Conservation (phyloP, 2,888 invertebrate genomes). For the Cosmia pyralina region DNA sequence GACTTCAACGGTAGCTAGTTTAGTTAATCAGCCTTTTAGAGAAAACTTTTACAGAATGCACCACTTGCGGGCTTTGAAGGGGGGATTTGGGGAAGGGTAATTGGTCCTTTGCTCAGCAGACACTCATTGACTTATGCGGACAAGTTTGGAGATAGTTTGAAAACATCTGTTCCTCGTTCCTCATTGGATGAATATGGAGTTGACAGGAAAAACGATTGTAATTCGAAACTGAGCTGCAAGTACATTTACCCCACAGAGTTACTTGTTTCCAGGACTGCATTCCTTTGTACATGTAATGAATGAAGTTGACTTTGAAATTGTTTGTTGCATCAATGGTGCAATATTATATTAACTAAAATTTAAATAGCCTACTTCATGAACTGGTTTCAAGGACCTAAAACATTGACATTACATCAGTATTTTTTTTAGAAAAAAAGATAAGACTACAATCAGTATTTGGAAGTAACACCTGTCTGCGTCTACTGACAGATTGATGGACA, state of each 20-base stretch:
- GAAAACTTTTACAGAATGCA: conserved; percentile 56
- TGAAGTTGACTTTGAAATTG: background rate
- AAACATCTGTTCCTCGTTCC: conserved; percentile 38
- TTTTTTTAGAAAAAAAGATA: conserved; percentile 7
- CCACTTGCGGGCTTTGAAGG: conserved; percentile 31
- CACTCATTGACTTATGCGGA: conserved; percentile 55
- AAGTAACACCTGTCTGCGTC: conserved; percentile 23
- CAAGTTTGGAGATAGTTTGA: conserved; percentile 50
- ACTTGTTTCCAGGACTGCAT: background rate
- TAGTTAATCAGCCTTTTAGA: conserved; percentile 62
- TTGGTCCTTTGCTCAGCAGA: conserved; percentile 42
- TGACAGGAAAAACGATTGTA: conserved; percentile 16
- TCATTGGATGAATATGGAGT: conserved; percentile 32
- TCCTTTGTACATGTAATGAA: background rate
- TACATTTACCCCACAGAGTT: background rate
- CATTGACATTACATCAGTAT: background rate
- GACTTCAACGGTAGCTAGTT: conserved; percentile 58
- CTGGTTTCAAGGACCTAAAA: background rate
- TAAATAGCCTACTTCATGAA: background rate
- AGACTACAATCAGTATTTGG: conserved; percentile 22
- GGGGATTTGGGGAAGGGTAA: conserved; percentile 19
- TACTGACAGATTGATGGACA: conserved; percentile 39
- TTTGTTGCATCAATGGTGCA: background rate
- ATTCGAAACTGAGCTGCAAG: conserved; percentile 13
- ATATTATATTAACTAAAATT: background rate